phyloP scores from a whole-genome alignment of 2,797 vertebrate genomes.

The Vireo griseus region DNA sequence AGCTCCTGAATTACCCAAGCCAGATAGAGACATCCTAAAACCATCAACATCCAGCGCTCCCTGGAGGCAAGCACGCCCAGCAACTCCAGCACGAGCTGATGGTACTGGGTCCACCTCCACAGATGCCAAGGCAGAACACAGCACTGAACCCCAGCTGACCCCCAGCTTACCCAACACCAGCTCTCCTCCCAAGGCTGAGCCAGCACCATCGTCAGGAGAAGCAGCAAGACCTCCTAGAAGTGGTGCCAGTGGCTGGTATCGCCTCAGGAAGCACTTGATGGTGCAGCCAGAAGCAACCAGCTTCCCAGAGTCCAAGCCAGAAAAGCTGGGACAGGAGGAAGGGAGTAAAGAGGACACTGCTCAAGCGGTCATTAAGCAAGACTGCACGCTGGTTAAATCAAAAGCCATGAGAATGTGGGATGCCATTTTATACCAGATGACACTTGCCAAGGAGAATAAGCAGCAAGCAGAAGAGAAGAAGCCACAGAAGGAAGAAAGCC shows the following conservation, averaged over 20 bases:
- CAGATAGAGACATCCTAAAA: neutral
- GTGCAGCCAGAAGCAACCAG: constrained; percentile 76
- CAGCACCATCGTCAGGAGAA: neutral
- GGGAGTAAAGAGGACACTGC: neutral
- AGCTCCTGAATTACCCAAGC: neutral
- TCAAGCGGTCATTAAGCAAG: neutral
- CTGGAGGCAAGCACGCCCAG: neutral
- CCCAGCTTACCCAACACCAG: neutral
- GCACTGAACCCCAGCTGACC: neutral
- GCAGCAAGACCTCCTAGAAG: constrained; percentile 50
- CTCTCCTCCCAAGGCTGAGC: neutral
- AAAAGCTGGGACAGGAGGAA: neutral
- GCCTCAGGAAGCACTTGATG: constrained; percentile 88
- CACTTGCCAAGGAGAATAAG: constrained; percentile 78
- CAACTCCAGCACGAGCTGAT: neutral
- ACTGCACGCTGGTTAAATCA: constrained; percentile 58
- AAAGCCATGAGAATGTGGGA: constrained; percentile 90
- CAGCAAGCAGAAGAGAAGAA: constrained; percentile 64
- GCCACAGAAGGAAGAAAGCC: constrained; percentile 38
- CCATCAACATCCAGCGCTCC: neutral
- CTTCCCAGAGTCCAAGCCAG: constrained; percentile 32
- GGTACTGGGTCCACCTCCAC: neutral
- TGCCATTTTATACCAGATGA: constrained; percentile 88
- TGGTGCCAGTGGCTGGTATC: constrained; percentile 82
- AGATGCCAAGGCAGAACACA: neutral